Percentiles rank a stretch among this genome's conserved stretches.
phyloP scores from a whole-genome alignment of 2,113 vertebrate genomes.

The Grus americana region DNA sequence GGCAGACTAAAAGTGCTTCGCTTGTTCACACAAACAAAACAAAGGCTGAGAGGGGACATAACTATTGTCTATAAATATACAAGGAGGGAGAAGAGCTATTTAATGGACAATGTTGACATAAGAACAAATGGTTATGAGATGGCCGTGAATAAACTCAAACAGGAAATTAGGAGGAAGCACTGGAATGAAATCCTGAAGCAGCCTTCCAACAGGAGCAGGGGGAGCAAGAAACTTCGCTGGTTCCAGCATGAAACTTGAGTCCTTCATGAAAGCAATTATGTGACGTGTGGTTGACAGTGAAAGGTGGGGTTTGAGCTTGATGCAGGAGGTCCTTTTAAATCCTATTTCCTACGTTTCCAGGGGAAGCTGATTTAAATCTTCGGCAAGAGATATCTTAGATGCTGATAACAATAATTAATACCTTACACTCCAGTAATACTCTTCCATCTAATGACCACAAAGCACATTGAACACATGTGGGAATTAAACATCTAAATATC shows the following conservation, averaged over 20 bases:
- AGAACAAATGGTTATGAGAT: conserved; percentile 25
- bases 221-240: neutral
- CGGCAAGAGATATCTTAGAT: conserved; percentile 2
- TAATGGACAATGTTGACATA: neutral
- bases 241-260: conserved; percentile 12
- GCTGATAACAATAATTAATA: conserved; percentile 48
- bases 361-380: conserved; percentile 35
- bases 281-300: conserved; percentile 12
- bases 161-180: conserved; percentile 14
- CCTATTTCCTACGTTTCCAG: conserved; percentile 31
- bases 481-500: conserved; percentile 2
- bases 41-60: neutral
- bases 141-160: neutral
- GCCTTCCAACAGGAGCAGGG: neutral
- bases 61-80: neutral
- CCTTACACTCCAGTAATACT: neutral
- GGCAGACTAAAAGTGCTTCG: neutral
- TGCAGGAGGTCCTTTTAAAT: conserved; percentile 35
- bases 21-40: conserved; percentile 5
- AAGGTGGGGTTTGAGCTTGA: neutral
- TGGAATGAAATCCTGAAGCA: conserved; percentile 2
- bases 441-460: neutral
- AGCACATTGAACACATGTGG: neutral
- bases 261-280: conserved; percentile 23
- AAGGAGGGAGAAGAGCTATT: neutral